Base-by-base conservation (phyloP, 2,113 vertebrate genomes). In the Propithecus coquereli region DNA sequence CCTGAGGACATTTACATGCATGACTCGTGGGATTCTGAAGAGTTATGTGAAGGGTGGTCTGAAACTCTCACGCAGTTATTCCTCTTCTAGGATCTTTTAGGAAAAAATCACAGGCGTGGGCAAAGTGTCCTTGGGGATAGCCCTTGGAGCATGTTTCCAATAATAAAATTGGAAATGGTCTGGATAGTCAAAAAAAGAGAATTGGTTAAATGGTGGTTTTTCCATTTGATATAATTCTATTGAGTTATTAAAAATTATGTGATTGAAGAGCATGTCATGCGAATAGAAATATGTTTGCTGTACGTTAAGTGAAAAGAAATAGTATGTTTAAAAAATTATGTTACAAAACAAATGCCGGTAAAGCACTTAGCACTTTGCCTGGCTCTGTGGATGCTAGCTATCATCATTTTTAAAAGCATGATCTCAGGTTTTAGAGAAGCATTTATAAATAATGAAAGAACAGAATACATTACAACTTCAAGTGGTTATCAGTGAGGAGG, bases 361-460 rank as follows among this genome's bases (percentile, higher is more conserved):
- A 85, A 65, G 63, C 89, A 65, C 59, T 84, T 37, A 59, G 87
- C 59, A 8, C 70, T 47, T 12, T 25, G 47, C 22, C 27, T 73
- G 86, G 76, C 47, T 87, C 32, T 37, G 32, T 32, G 45, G 34
- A 22, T 34, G 43, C 86, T 50, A 70, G 84, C 50, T 5, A 0
- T 45, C 47, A 22, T 50, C 52, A 18, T 68, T 43, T 54, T 63
- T 25, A 73, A 87, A 81, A 79, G 63, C 1, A 18, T 86, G 93
- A 68, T 30, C 82, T 81, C 25, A 57, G 90, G 43, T 73, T 74
- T 88, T 37, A 43, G 70, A 90, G 66, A 73, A 25, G 40, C 25
- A 8, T 32, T 86, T 92, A 68, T 73, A 71, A 94, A 66, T 86
- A 87, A 94, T 54, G 45, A 68, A 93, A 80, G 86, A 37, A 91